Evolutionary conservation across 2,888 invertebrate genomes (phyloP).

Genomic region (Spicauda simplicius): DNA sequence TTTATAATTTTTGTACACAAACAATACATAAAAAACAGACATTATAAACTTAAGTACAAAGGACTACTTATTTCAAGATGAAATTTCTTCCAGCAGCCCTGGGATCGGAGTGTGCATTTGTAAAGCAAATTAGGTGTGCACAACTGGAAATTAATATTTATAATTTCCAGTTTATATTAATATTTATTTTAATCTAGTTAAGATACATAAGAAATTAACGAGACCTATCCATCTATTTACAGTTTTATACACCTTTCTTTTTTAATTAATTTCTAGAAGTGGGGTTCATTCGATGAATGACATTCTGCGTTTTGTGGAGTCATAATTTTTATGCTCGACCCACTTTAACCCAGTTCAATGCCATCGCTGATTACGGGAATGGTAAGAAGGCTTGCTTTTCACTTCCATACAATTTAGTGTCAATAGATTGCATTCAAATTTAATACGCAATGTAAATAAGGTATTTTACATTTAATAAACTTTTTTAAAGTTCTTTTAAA

Average conservation of each 20-base stretch:
- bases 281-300: neutral
- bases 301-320: neutral
- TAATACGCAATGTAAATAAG: neutral
- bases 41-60: no score
- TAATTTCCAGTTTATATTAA: no score
- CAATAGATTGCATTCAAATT: neutral
- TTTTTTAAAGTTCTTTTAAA: no score
- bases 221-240: neutral
- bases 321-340: conserved; percentile 13
- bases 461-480: neutral
- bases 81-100: no score
- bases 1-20: no score
- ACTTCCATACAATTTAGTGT: neutral
- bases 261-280: conserved; percentile 12
- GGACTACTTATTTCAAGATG: no score
- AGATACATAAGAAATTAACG: no score
- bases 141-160: no score
- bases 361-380: conserved; percentile 7
- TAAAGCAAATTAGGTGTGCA: no score
- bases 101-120: no score
- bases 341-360: neutral
- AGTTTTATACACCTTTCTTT: neutral
- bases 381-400: neutral
- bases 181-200: no score
- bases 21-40: no score